Conservation (phyloP, 2,888 invertebrate species). For the Scaptomyza tumidula region DNA sequence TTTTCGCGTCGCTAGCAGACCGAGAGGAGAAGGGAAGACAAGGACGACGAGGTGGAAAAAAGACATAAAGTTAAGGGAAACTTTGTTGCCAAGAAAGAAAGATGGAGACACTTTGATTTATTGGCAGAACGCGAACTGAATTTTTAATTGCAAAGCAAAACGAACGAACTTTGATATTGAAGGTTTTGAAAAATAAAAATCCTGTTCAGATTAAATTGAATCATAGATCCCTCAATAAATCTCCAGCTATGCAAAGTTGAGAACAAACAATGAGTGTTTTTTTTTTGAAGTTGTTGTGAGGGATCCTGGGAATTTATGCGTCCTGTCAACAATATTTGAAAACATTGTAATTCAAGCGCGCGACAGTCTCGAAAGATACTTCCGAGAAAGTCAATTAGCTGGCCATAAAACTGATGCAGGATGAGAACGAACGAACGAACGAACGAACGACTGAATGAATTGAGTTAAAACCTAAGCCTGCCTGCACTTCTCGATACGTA, state of each 20-base stretch:
- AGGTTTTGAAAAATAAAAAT: constrained; percentile 30
- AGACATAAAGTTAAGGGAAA: constrained; percentile 30
- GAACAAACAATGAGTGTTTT: neutral
- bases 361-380: constrained; percentile 36
- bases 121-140: constrained; percentile 71
- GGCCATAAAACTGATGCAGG: constrained; percentile 56
- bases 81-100: constrained; percentile 60
- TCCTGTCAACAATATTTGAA: constrained; percentile 80
- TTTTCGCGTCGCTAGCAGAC: constrained; percentile 63
- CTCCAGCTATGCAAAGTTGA: neutral
- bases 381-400: constrained; percentile 79
- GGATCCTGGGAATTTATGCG: constrained; percentile 64
- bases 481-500: constrained; percentile 68
- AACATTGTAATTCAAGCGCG: constrained; percentile 78
- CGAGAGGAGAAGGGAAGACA: constrained; percentile 3
- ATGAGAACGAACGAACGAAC: constrained; percentile 31
- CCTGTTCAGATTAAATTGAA: constrained; percentile 54
- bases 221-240: constrained; percentile 38
- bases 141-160: constrained; percentile 63
- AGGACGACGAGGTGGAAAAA: neutral
- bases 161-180: neutral
- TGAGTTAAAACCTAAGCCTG: constrained; percentile 55
- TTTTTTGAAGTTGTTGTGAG: neutral
- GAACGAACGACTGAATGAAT: constrained; percentile 46
- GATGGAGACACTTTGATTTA: constrained; percentile 73